These are phyloP conservation scores for Amazona finschi DNA, from an alignment of 2,797 vertebrate genomes.

Conservation along the genomic window DNA sequence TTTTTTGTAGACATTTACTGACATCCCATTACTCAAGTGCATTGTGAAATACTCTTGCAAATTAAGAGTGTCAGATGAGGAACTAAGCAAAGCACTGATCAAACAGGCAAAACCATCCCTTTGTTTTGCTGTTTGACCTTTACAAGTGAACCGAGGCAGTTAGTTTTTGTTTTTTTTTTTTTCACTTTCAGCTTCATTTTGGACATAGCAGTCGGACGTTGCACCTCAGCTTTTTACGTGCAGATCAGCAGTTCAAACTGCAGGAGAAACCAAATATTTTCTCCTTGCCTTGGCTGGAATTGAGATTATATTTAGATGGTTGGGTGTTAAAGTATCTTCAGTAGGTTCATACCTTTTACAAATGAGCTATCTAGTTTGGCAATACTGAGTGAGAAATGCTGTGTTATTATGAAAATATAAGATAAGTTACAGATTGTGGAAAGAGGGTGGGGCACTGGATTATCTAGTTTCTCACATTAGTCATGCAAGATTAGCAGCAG, in stretches of 20 bases:
- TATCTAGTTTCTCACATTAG: conserved; percentile 41
- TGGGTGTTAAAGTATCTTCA: not conserved
- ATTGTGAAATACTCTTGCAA: conserved; percentile 11
- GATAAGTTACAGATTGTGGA: not conserved
- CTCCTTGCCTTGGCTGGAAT: not conserved
- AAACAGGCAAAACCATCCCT: not conserved
- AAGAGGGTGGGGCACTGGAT: conserved; percentile 34
- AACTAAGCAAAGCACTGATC: conserved; percentile 5
- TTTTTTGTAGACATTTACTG: not conserved
- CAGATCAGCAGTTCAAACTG: not conserved
- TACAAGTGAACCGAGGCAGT: not conserved
- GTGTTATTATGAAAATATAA: not conserved
- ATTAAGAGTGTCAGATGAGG: not conserved
- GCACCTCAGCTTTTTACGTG: not conserved
- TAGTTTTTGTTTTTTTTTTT: not conserved
- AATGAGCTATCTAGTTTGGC: conserved; percentile 24
- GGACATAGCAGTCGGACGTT: not conserved
- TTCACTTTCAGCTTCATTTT: not conserved
- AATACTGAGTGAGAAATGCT: not conserved
- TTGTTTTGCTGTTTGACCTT: not conserved
- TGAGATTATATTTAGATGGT: not conserved
- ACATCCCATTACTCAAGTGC: not conserved
- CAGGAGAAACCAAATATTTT: not conserved
- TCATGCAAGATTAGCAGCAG: conserved; percentile 23
- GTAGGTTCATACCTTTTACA: conserved; percentile 21